Conservation (phyloP, 2,797 vertebrate genomes). For the Trematomus bernacchii region DNA sequence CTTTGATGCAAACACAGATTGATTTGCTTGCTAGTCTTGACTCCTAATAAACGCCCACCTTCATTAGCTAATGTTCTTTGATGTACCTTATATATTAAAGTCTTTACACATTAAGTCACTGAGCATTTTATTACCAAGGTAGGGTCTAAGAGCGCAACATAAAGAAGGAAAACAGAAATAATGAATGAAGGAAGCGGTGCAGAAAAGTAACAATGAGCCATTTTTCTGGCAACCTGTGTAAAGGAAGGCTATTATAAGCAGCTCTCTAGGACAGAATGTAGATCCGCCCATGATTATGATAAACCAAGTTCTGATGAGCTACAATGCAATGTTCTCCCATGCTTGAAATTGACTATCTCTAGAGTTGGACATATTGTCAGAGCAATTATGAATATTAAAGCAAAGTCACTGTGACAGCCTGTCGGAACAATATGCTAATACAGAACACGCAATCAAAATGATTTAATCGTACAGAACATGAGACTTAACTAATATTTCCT, state of each 20-base stretch:
- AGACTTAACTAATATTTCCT: slow-evolving; percentile 24
- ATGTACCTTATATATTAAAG: slow-evolving; percentile 16
- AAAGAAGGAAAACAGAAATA: background rate
- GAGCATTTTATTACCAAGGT: slow-evolving; percentile 15
- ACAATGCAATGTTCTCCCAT: slow-evolving; percentile 33
- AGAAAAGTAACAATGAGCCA: background rate
- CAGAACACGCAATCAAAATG: slow-evolving; percentile 9
- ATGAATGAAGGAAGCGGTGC: background rate
- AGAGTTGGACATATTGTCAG: slow-evolving; percentile 54
- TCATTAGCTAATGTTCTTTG: slow-evolving; percentile 42
- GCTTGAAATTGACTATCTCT: slow-evolving; percentile 54
- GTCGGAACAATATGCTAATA: slow-evolving; percentile 12
- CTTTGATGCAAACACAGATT: slow-evolving; percentile 54
- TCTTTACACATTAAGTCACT: slow-evolving; percentile 8
- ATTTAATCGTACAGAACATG: background rate
- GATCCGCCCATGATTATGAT: slow-evolving; percentile 58
- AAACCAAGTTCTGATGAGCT: slow-evolving; percentile 48
- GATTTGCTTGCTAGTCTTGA: slow-evolving; percentile 48
- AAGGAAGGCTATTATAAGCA: slow-evolving; percentile 73
- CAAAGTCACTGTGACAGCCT: slow-evolving; percentile 11
- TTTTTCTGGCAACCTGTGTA: slow-evolving; percentile 47
- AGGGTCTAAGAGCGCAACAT: background rate
- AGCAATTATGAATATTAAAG: slow-evolving; percentile 33
- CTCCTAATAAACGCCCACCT: slow-evolving; percentile 46
- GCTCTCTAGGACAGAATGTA: slow-evolving; percentile 53